Base-by-base conservation (phyloP, 2,888 invertebrate genomes). In the Scaptomyza flava region DNA sequence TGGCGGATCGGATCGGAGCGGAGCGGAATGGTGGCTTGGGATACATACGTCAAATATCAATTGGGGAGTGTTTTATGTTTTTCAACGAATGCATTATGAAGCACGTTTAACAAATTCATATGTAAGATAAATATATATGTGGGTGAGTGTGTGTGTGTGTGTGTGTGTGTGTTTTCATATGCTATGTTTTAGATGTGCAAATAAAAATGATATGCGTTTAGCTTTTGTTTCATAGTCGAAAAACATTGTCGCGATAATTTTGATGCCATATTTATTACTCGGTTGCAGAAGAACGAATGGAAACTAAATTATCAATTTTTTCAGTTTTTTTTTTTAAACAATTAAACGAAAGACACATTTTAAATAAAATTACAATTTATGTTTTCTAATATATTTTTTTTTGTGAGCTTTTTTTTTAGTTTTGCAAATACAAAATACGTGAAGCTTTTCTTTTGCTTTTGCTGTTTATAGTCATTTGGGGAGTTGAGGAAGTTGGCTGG, bases 361-460 rank as follows among this genome's bases (percentile, higher is more conserved):
- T 68, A 67, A 62, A 67, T 42, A 69, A 65, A 50, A 51, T 47
- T 67, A 38, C 46, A 69, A 65, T 60, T 47, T 45, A 33, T 70
- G 38, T 56, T 36, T 56, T 43, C 36, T 2, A 23, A 23, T 27
- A 63, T 42, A 11, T 43, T 20, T 23, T 23, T 23, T 1, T 23
- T 23, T 23, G 23, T 17, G 17, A 17, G 23, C 2, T 23, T 45
- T 20, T 20, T 27, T 36, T 30, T 50, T 23, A 34, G 34, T 41
- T 54, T 63, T 69, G 72, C 72, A 72, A 72, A 72, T 73, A 70
- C 58, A 51, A 56, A 36, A 69, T 73, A 73, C 58, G 51, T 62
- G 51, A 62, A 62, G 69, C 56, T 74, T 67, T 63, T 71, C 56
- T 71, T 67, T 74, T 74, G 74, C 69, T 75, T 72, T 76, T 76